Percentiles rank a stretch among this genome's conserved stretches.
Evolutionary conservation across 2,113 vertebrate species (phyloP).

Genomic region (Osmerus mordax): DNA sequence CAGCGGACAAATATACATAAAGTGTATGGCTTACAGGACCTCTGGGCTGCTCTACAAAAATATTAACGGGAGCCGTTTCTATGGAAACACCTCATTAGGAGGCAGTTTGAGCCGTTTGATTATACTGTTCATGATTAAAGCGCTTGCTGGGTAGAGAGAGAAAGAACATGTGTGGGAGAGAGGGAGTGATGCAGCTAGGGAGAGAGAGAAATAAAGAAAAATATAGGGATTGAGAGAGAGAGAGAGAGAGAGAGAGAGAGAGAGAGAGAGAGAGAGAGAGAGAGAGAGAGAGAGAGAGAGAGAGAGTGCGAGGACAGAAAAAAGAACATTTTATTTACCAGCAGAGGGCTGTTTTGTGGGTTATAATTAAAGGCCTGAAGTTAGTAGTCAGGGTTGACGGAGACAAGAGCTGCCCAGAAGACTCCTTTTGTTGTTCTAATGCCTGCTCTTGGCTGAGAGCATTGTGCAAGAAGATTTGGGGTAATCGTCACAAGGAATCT

Average conservation of each 20-base stretch:
- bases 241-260: background rate
- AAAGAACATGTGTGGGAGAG: slow-evolving; percentile 14
- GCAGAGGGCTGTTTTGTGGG: slow-evolving; percentile 12
- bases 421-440: slow-evolving; percentile 38
- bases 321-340: slow-evolving; percentile 1
- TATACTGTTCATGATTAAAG: slow-evolving; percentile 66
- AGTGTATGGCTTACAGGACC: slow-evolving; percentile 36
- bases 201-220: background rate
- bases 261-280: slow-evolving; percentile 8
- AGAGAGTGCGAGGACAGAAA: background rate
- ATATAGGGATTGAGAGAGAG: slow-evolving; percentile 13
- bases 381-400: slow-evolving; percentile 31
- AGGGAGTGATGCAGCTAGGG: background rate
- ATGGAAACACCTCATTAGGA: slow-evolving; percentile 73
- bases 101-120: slow-evolving; percentile 64
- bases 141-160: slow-evolving; percentile 36
- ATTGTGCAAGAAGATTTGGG: slow-evolving; percentile 44
- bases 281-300: slow-evolving; percentile 4
- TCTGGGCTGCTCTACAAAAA: slow-evolving; percentile 27
- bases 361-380: slow-evolving; percentile 48
- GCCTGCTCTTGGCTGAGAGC: slow-evolving; percentile 34
- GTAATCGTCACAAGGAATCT: slow-evolving; percentile 61
- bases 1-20: slow-evolving; percentile 21
- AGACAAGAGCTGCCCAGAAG: slow-evolving; percentile 29
- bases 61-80: slow-evolving; percentile 64